A percentile compares a stretch with the other conserved stretches of the same genome.
Conservation (phyloP, 2,797 vertebrate genomes). For the Alca torda region DNA sequence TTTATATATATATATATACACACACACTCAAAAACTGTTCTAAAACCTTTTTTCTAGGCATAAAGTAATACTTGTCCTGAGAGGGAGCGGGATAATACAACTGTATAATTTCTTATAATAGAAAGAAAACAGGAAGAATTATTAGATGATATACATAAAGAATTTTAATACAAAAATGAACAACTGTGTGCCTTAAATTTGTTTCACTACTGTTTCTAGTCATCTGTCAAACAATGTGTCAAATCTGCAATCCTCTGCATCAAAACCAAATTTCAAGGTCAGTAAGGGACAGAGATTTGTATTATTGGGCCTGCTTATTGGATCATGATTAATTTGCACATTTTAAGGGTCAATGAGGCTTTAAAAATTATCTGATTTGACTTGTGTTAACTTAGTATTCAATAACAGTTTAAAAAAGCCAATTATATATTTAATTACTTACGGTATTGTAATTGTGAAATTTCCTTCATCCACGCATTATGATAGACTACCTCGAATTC, state of each 20-base stretch:
- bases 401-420: background rate
- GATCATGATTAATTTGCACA: background rate
- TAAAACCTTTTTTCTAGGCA: background rate
- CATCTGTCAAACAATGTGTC: background rate
- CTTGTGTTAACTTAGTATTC: background rate
- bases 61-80: background rate
- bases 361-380: background rate
- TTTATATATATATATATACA: no score
- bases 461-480: slow-evolving; percentile 78
- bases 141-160: background rate
- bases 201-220: background rate
- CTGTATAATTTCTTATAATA: background rate
- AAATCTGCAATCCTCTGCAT: background rate
- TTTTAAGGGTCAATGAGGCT: background rate
- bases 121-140: background rate
- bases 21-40: no score
- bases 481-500: slow-evolving; percentile 80
- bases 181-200: background rate
- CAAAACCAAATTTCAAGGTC: background rate
- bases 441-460: slow-evolving; percentile 78
- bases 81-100: background rate
- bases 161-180: background rate
- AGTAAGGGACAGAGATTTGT: background rate
- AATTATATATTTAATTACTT: slow-evolving; percentile 29
- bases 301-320: background rate